phyloP scores from a whole-genome alignment of 2,888 invertebrate species.

The Drosophila tripunctata region DNA sequence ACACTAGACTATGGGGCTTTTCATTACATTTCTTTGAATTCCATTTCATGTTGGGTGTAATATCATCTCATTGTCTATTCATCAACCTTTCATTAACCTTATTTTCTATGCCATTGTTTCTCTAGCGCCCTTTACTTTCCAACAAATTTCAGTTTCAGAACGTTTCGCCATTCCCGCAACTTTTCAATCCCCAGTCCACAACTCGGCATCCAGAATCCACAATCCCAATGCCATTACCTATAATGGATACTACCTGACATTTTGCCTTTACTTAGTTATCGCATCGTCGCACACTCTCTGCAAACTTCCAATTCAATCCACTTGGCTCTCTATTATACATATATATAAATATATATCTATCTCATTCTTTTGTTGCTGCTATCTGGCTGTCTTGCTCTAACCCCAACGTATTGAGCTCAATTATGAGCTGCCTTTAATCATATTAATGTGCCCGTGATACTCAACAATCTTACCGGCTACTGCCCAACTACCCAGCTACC shows the following conservation, averaged over 20 bases:
- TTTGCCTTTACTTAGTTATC: constrained; percentile 54
- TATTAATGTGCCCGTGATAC: constrained; percentile 59
- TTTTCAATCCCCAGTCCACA: constrained; percentile 1
- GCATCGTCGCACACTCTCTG: constrained; percentile 55
- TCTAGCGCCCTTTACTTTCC: constrained; percentile 1
- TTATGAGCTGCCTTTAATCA: constrained; percentile 75
- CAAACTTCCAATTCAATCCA: constrained; percentile 17
- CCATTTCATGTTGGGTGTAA: constrained; percentile 9
- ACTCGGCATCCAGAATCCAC: too few species aligned
- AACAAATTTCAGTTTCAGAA: not conserved
- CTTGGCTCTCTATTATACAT: not conserved
- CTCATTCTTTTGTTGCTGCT: not conserved
- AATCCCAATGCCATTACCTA: constrained; percentile 39
- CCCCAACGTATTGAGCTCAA: constrained; percentile 59
- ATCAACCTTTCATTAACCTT: constrained; percentile 48
- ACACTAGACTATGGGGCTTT: not conserved
- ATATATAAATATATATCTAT: too few species aligned
- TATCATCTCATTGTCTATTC: constrained; percentile 51
- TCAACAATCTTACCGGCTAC: constrained; percentile 11
- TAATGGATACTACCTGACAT: constrained; percentile 45
- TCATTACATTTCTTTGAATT: constrained; percentile 5
- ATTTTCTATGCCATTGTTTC: constrained; percentile 40
- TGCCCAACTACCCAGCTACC: too few species aligned
- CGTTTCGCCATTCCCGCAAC: not conserved
- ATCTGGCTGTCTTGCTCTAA: not conserved